A percentile compares a stretch with the other conserved stretches of the same genome.
These are phyloP conservation scores for Hyles lineata DNA, from an alignment of 2,888 invertebrate species.

Conservation along the genomic window DNA sequence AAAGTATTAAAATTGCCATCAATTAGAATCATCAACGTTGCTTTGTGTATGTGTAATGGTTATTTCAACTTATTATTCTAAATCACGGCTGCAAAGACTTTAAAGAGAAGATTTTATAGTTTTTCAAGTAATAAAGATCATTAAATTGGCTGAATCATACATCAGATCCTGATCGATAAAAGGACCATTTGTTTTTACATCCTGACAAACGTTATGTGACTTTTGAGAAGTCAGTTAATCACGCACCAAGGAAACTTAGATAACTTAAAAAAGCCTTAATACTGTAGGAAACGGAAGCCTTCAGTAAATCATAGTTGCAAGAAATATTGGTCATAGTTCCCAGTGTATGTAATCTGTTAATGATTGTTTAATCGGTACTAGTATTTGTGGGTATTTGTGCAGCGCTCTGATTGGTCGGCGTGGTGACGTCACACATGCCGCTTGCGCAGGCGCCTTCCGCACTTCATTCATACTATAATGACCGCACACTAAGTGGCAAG, in stretches of 20 bases:
- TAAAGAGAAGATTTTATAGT: too few relatives aligned
- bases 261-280: background rate
- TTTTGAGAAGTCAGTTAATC: slow-evolving; percentile 5
- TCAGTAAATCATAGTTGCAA: background rate
- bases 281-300: slow-evolving; percentile 2
- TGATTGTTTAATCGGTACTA: background rate
- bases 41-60: too few relatives aligned
- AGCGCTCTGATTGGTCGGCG: slow-evolving; percentile 40
- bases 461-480: slow-evolving; percentile 54
- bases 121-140: too few relatives aligned
- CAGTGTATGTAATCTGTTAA: background rate
- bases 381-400: slow-evolving; percentile 19
- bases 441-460: slow-evolving; percentile 45
- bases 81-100: too few relatives aligned
- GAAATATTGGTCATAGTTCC: background rate
- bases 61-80: too few relatives aligned
- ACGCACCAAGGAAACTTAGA: background rate
- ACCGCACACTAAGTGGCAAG: slow-evolving; percentile 21
- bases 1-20: too few relatives aligned
- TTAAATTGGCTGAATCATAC: too few relatives aligned
- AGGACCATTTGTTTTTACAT: too few relatives aligned
- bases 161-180: too few relatives aligned
- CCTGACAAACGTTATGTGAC: background rate
- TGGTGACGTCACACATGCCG: slow-evolving; percentile 45
- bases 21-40: too few relatives aligned